These are phyloP conservation scores for Eufriesea mexicana DNA, from an alignment of 1,140 invertebrate species.

Conservation along the genomic window DNA sequence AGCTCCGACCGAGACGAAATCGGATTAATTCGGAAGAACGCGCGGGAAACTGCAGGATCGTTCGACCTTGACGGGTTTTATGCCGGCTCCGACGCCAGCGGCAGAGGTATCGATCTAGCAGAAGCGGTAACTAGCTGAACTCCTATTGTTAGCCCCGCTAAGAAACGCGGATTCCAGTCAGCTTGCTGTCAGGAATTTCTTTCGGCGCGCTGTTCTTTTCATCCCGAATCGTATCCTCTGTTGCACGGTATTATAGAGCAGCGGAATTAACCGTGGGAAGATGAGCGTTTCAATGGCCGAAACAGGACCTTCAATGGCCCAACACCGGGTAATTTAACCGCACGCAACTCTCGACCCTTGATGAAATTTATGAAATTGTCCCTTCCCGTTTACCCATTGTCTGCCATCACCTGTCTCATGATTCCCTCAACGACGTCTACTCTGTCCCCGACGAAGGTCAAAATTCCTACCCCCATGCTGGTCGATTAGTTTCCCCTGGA, in stretches of 20 bases:
- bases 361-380: constrained; percentile 29
- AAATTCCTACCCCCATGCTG: background rate
- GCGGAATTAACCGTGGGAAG: constrained; percentile 10
- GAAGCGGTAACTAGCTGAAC: background rate
- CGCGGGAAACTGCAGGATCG: background rate
- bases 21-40: constrained; percentile 23
- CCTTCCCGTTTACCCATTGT: background rate
- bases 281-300: background rate
- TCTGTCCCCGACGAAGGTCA: background rate
- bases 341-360: background rate
- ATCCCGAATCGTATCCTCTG: background rate
- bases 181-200: background rate
- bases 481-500: background rate
- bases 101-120: constrained; percentile 8
- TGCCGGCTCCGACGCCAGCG: background rate
- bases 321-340: constrained; percentile 15
- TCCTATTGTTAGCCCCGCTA: background rate
- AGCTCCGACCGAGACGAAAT: constrained; percentile 1
- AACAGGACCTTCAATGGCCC: too few relatives aligned
- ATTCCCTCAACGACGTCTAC: too few relatives aligned
- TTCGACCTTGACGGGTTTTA: constrained; percentile 14
- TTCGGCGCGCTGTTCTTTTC: background rate
- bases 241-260: background rate
- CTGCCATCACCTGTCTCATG: background rate
- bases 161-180: background rate